Base-by-base conservation (phyloP, 2,797 vertebrate species). In the Pteronotus mesoamericanus region DNA sequence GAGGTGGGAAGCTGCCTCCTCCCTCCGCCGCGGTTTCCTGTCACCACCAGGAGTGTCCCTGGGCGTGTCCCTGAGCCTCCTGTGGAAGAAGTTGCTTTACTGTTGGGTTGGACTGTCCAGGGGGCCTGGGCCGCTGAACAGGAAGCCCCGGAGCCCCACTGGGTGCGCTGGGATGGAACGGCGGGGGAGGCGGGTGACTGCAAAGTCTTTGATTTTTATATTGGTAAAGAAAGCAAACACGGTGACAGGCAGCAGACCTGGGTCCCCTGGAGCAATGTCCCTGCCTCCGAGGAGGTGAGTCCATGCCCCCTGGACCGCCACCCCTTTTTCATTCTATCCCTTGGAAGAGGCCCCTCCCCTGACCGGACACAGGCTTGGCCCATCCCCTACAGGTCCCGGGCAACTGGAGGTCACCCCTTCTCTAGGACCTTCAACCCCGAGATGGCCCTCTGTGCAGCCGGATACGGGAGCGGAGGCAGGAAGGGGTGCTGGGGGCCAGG, bases 1-100 rank as follows among this genome's bases (percentile, higher is more conserved):
- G 11, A 93, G 39, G 44, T 85, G 39, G 34, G 8, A 94, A 94
- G 64, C 34, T 29, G 4, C 34, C 29, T 61, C 59, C 55, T 11
- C 44, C 24, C 26, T 6, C 24, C 9, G 1, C 9, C 0, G 2
- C 1, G 0, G 2, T 1, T 21, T 15, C 29, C n/a, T 37, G 7
- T 37, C 44, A 34, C 24, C 74, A 71, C 12, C 44, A 75, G 44
- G 34, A 64, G 39, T 4, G 39, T 11, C 75, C 34, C 51, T 9
- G 19, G 89, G 53, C 19, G 39, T 4, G 39, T 11, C 75, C 34
- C 51, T 9, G 19, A 89, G 53, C 19, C 48, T 95, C 51, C 15
- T 22, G 39, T 89, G n/a, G 34, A 69, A 79, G 42, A 72, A 22
- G 6, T 22, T 86, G 48, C 51, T 55, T 78, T 44, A 39, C 42